These are phyloP conservation scores for Acanthis flammea DNA, from an alignment of 2,797 vertebrate genomes.

Conservation along the genomic window DNA sequence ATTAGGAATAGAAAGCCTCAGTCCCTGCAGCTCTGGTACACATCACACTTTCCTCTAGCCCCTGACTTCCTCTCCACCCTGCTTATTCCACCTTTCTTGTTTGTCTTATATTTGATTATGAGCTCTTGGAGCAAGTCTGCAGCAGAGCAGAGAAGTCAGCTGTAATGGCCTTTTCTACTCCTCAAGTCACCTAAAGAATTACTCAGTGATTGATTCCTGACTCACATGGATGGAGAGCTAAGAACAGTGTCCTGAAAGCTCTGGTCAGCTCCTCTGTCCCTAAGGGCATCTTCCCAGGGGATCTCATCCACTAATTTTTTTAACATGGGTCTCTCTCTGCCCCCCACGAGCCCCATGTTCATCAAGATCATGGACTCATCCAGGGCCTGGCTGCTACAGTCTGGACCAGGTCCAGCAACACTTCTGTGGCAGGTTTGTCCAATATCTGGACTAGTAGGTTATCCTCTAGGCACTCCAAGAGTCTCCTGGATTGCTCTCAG, in stretches of 20 bases:
- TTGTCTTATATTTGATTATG: neutral
- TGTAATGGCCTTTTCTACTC: neutral
- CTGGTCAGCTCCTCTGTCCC: neutral
- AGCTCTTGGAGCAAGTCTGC: neutral
- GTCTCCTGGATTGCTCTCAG: neutral
- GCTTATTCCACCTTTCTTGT: neutral
- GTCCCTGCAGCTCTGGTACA: constrained; percentile 13
- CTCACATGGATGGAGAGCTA: neutral
- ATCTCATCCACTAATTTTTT: neutral
- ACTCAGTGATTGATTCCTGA: neutral
- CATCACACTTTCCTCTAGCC: neutral
- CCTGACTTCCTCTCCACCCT: neutral
- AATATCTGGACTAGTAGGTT: neutral
- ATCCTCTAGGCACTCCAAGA: neutral
- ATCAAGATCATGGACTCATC: neutral
- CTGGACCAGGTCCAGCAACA: neutral
- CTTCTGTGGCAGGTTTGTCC: neutral
- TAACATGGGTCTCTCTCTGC: neutral
- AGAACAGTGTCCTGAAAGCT: neutral
- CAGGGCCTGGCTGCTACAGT: neutral
- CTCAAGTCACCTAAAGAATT: neutral
- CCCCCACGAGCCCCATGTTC: neutral
- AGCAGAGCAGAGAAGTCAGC: neutral
- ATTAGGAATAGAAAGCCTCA: constrained; percentile 24
- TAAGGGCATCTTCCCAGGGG: neutral